phyloP scores from a whole-genome alignment of 2,113 vertebrate genomes.

The Uria lomvia region DNA sequence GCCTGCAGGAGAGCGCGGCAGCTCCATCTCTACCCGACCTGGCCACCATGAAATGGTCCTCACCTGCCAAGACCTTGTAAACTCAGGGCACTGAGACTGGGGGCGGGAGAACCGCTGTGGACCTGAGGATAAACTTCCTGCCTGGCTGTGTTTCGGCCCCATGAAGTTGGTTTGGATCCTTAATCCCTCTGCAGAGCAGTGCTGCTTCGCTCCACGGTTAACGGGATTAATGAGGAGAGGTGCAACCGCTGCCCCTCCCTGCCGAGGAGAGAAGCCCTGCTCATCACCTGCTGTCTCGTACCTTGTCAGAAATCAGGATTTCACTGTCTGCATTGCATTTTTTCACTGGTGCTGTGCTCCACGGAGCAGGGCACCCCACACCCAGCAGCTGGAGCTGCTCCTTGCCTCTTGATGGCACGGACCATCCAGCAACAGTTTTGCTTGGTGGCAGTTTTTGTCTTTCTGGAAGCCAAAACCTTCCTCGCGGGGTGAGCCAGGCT shows the following conservation, averaged over 20 bases:
- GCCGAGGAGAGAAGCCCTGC: not conserved
- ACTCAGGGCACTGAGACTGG: not conserved
- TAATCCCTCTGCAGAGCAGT: not conserved
- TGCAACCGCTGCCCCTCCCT: not conserved
- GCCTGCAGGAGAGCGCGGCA: accelerated
- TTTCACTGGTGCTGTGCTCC: not conserved
- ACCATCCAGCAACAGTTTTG: not conserved
- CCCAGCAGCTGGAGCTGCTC: not conserved
- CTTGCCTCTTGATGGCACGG: accelerated
- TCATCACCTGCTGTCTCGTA: not conserved
- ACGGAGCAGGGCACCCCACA: not conserved
- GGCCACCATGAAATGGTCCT: not conserved
- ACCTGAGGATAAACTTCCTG: not conserved
- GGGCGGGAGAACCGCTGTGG: not conserved
- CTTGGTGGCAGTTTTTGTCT: not conserved
- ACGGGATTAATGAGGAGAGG: not conserved
- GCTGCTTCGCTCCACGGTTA: not conserved
- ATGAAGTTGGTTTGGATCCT: not conserved
- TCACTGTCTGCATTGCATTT: not conserved
- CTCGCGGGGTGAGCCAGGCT: accelerated
- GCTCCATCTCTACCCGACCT: not conserved
- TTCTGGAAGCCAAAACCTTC: not conserved
- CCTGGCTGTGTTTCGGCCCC: not conserved
- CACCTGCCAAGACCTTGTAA: not conserved
- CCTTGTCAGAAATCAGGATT: not conserved